Base-by-base conservation (phyloP, 2,113 vertebrate genomes). In the Campylomormyrus tamandua region DNA sequence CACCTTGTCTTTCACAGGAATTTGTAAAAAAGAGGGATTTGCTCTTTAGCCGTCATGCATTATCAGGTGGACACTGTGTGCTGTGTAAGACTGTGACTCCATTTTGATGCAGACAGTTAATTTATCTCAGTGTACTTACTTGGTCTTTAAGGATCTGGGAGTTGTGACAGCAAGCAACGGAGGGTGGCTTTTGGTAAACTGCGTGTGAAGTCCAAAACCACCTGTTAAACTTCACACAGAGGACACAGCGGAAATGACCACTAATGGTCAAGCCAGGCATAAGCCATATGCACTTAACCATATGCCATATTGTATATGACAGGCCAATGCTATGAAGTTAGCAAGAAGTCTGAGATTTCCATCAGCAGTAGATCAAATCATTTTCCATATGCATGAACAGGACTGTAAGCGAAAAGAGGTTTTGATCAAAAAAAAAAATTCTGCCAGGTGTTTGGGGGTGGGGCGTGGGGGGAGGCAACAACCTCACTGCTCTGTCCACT, bases 1-100 rank as follows among this genome's bases (percentile, higher is more conserved):
- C 92, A 90, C 91, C 95, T 95, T 93, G 90, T 96, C 92, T 95
- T 96, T 88, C 93, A 94, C 91, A 94, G 93, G 93, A 94, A 93
- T 93, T 92, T 17, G 9, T 87, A 19, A 80, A 80, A 80, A 80
- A 80, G 11, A 80, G 3, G 31, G 74, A 42, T 80, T 42, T 80
- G 13, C 31, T 80, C 17, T 42, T 42, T 42, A 80, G 74, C 15
- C 42, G 74, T 80, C 74, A 19, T 42, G 74, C 35, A 80, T 80
- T 80, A 42, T 42, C 35, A 80, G 74, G 9, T 42, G 62, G 15
- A 17, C 35, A 7, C 31, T 15, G 10, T 74, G 66, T 27, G 5
- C 35, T 31, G 70, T 42, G 17, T 80, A 80, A 80, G 3, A 19
- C 70, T 77, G 31, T 42, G 70, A 77, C 74, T 80, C 13, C 35